Evolutionary conservation across 2,113 vertebrate genomes (phyloP).

Genomic region (Perognathus longimembris): DNA sequence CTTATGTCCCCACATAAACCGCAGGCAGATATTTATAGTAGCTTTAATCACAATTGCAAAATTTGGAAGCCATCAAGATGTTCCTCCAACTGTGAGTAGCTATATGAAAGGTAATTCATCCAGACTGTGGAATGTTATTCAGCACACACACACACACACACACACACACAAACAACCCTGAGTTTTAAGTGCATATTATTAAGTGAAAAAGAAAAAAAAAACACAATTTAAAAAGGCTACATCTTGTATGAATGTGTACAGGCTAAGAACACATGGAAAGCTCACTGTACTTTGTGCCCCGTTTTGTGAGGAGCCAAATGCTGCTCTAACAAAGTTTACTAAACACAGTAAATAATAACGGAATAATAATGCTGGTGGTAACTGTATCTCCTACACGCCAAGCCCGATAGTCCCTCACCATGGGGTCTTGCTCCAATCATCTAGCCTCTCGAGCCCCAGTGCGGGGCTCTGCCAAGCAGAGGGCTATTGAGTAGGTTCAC

Average conservation of each 20-base stretch:
- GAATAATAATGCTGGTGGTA: neutral
- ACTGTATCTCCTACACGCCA: neutral
- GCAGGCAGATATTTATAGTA: neutral
- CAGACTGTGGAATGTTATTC: too few species aligned
- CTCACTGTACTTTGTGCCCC: neutral
- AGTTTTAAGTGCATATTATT: neutral
- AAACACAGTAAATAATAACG: neutral
- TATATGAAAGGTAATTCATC: too few species aligned
- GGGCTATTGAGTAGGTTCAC: too few species aligned
- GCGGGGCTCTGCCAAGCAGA: too few species aligned
- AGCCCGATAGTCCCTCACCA: neutral
- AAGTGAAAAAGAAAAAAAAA: neutral
- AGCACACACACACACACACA: too few species aligned
- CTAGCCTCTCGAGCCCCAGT: neutral
- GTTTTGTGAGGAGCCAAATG: neutral
- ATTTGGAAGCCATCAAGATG: neutral
- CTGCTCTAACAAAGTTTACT: neutral
- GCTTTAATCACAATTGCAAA: neutral
- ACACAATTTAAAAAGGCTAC: neutral
- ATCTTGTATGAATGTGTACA: accelerated
- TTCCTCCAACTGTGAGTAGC: neutral
- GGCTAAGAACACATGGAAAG: neutral
- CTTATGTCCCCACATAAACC: neutral
- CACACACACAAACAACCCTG: accelerated
- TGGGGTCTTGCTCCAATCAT: neutral